These are phyloP conservation scores for Rhinichthys klamathensis DNA, from an alignment of 2,113 vertebrate species.

Conservation along the genomic window DNA sequence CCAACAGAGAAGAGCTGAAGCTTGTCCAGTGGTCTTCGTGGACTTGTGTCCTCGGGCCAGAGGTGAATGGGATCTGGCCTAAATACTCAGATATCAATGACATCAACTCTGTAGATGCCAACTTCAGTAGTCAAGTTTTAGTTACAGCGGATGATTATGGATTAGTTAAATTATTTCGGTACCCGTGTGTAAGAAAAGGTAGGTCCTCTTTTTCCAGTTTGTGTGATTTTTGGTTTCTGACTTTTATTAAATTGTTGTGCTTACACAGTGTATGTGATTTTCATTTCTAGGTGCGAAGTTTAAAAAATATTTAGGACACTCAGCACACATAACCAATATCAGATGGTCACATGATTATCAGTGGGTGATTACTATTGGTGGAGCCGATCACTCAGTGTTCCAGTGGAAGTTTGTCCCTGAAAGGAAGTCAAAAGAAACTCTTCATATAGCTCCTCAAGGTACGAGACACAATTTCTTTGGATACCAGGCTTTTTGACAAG, in stretches of 20 bases:
- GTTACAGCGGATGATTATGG: conserved; percentile 97
- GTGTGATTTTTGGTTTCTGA: neutral
- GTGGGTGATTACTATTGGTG: conserved; percentile 97
- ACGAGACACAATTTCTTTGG: neutral
- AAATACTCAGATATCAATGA: conserved; percentile 96
- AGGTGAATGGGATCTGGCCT: conserved; percentile 97
- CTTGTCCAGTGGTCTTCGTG: conserved; percentile 92
- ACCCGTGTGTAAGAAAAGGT: conserved; percentile 97
- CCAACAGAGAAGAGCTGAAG: conserved; percentile 93
- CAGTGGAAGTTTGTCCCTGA: conserved; percentile 99
- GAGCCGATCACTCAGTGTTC: conserved; percentile 98
- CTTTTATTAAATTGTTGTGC: neutral
- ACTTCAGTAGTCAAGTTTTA: conserved; percentile 93
- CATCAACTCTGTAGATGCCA: conserved; percentile 96
- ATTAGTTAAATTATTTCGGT: conserved; percentile 93
- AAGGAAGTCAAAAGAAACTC: conserved; percentile 90
- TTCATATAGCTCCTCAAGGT: conserved; percentile 95
- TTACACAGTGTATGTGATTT: conserved; percentile 37
- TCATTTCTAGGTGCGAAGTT: conserved; percentile 90
- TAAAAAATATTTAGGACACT: conserved; percentile 97
- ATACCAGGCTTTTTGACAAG: too few relatives aligned
- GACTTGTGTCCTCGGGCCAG: conserved; percentile 93
- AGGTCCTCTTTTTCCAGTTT: conserved; percentile 45
- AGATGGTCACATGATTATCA: conserved; percentile 98
- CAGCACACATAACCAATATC: conserved; percentile 94